Conservation (phyloP, 2,888 invertebrate species). For the Sericinus montela region DNA sequence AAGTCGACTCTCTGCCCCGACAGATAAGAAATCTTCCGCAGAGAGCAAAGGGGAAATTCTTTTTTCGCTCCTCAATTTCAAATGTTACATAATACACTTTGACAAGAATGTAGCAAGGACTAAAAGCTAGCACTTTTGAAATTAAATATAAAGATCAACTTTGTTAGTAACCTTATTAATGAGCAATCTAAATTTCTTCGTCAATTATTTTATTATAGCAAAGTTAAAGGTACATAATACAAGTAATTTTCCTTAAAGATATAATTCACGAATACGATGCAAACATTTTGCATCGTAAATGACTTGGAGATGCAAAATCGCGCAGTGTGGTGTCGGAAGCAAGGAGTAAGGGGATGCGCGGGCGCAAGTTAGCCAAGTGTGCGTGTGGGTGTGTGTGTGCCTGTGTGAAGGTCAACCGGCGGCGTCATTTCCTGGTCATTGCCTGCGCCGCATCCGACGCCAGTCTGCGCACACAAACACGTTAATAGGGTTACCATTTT, state of each 20-base stretch:
- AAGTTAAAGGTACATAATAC: no score
- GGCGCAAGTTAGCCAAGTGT: slow-evolving; percentile 25
- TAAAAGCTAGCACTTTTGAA: no score
- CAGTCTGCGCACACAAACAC: slow-evolving; percentile 35
- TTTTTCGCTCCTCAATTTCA: no score
- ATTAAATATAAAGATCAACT: no score
- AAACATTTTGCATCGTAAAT: not conserved
- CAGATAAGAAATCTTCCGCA: slow-evolving; percentile 7
- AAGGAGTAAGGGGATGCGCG: slow-evolving; percentile 40
- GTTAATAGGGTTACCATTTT: slow-evolving; percentile 24
- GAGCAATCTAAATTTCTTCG: no score
- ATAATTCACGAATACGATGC: slow-evolving; percentile 14
- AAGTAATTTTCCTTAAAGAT: no score
- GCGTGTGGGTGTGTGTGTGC: slow-evolving; percentile 33
- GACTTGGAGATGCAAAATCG: slow-evolving; percentile 25
- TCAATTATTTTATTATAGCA: no score
- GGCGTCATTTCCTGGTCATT: slow-evolving; percentile 79
- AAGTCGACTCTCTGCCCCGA: slow-evolving; percentile 18
- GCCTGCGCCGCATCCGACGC: slow-evolving; percentile 57
- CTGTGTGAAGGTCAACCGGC: slow-evolving; percentile 69
- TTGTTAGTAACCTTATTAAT: no score
- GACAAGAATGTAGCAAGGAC: no score
- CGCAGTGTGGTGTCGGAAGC: slow-evolving; percentile 24
- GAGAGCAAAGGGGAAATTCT: not conserved
- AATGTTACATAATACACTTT: no score